A percentile compares a stretch with the other conserved stretches of the same genome.
phyloP scores from a whole-genome alignment of 2,888 invertebrate species.

The Silvanus unidentatus region DNA sequence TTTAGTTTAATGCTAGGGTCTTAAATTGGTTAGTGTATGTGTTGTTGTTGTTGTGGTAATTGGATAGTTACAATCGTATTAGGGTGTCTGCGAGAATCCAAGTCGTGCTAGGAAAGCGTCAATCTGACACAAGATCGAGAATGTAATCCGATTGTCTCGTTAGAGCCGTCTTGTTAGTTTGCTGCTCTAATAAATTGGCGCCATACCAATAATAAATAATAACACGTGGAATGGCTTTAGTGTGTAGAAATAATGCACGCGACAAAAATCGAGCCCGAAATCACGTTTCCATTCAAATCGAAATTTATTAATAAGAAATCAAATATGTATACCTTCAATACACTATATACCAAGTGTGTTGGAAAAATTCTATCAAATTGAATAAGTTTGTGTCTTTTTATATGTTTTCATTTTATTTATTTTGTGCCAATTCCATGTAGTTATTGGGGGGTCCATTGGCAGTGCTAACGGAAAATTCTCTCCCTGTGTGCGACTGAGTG shows the following conservation, averaged over 20 bases:
- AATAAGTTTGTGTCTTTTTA: slow-evolving; percentile 42
- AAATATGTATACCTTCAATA: too few relatives aligned
- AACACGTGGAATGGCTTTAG: slow-evolving; percentile 29
- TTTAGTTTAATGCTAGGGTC: slow-evolving; percentile 3
- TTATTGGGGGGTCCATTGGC: slow-evolving; percentile 28
- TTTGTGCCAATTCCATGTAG: slow-evolving; percentile 28
- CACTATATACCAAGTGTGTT: too few relatives aligned
- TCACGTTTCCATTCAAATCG: slow-evolving; percentile 32
- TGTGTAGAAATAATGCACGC: too few relatives aligned
- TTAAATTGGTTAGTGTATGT: slow-evolving; percentile 5
- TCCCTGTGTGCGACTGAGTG: too few relatives aligned
- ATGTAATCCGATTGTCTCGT: slow-evolving; percentile 46
- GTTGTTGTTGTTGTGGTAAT: slow-evolving; percentile 24
- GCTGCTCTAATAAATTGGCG: slow-evolving; percentile 38
- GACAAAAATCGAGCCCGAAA: slow-evolving; percentile 26
- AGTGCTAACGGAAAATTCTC: slow-evolving; percentile 8
- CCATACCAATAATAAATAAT: slow-evolving; percentile 14
- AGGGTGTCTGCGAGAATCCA: slow-evolving; percentile 23
- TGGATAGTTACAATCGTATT: slow-evolving; percentile 40
- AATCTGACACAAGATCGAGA: slow-evolving; percentile 43
- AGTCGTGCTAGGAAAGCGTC: slow-evolving; percentile 36
- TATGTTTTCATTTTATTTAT: slow-evolving; percentile 37
- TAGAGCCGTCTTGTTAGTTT: slow-evolving; percentile 44
- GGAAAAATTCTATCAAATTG: slow-evolving; percentile 43
- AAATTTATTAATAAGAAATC: too few relatives aligned